Conservation (phyloP, 1,140 invertebrate genomes). For the Capitella teleta region DNA sequence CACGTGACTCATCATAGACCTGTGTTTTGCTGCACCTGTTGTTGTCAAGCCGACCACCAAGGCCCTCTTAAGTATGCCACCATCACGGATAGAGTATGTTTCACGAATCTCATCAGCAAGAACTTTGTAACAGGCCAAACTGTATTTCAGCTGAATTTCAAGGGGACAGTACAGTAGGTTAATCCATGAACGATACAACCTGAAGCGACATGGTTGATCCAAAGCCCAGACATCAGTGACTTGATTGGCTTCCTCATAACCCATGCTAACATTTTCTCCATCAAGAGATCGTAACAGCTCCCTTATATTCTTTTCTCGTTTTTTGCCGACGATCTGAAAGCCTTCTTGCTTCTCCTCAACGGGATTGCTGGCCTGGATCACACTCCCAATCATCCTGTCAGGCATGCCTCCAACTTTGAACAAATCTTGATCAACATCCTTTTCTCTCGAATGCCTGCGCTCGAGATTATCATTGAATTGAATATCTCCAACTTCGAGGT, state of each 20-base stretch:
- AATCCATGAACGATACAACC: slow-evolving; percentile 34
- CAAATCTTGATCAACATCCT: too few relatives aligned
- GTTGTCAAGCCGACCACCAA: slow-evolving; percentile 37
- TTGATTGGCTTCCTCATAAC: slow-evolving; percentile 14
- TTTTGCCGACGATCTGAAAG: too few relatives aligned
- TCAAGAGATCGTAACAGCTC: too few relatives aligned
- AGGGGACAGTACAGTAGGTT: slow-evolving; percentile 13
- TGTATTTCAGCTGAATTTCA: slow-evolving; percentile 10
- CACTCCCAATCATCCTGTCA: too few relatives aligned
- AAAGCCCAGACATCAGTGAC: slow-evolving; percentile 25
- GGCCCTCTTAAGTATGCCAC: slow-evolving; percentile 23
- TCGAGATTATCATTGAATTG: too few relatives aligned
- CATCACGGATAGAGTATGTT: slow-evolving; percentile 23
- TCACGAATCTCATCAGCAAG: slow-evolving; percentile 18
- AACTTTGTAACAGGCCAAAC: slow-evolving; percentile 13
- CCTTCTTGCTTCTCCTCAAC: too few relatives aligned
- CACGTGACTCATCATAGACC: slow-evolving; percentile 19
- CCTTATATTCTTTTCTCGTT: too few relatives aligned
- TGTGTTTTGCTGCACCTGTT: slow-evolving; percentile 30
- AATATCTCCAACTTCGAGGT: too few relatives aligned
- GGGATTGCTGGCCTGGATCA: too few relatives aligned
- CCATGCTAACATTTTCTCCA: too few relatives aligned
- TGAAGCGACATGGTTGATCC: slow-evolving; percentile 24
- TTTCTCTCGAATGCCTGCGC: too few relatives aligned
- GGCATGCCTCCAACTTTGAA: too few relatives aligned